Evolutionary conservation across 1,140 invertebrate genomes (phyloP), one percentile per base, ranked within the genome.

Genomic region (Lordiphosa collinella): DNA sequence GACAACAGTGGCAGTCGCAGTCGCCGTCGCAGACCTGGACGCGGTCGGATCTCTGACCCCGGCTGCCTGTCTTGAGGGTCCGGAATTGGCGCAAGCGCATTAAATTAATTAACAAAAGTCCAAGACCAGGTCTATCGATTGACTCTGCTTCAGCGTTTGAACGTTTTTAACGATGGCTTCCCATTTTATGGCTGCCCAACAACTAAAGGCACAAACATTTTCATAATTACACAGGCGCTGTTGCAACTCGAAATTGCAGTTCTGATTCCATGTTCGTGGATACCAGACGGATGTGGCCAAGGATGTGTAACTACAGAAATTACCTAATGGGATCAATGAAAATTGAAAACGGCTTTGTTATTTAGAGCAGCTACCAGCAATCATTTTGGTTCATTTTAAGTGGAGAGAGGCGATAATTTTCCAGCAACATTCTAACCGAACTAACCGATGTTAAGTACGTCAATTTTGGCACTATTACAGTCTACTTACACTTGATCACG

Each of bases 41-140:
- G 36, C 35, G 49, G 25, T 38, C 31, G 40, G 38, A 36, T 29
- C 25, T 29, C 5, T 29, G 25, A 29, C 25, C 25, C 25, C 25
- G 7, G 72, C 74, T 79, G 75, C 52, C 55, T 51, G 74, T 73
- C 74, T 79, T 68, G 25, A 46, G 70, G 59, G 35, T 2, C 60
- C 64, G 47, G 66, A 80, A 80, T 80, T 82, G 70, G 70, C 51
- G 66, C 65, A 59, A 56, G 52, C 50, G 50, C 75, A 80, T 66
- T 80, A 82, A 80, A 75, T 80, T 80, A 82, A 82, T 80, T 80
- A 80, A 80, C 76, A 82, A 70, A 82, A 29, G 38, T 57, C 70
- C 36, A 65, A 74, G 63, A 29, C 25, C 25, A 29, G 25, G 25
- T 63, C 78, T 79, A 79, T 82, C 65, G 76, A 74, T 65, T 57